These are phyloP conservation scores for Smithornis capensis DNA, from an alignment of 2,113 vertebrate genomes.

Conservation along the genomic window DNA sequence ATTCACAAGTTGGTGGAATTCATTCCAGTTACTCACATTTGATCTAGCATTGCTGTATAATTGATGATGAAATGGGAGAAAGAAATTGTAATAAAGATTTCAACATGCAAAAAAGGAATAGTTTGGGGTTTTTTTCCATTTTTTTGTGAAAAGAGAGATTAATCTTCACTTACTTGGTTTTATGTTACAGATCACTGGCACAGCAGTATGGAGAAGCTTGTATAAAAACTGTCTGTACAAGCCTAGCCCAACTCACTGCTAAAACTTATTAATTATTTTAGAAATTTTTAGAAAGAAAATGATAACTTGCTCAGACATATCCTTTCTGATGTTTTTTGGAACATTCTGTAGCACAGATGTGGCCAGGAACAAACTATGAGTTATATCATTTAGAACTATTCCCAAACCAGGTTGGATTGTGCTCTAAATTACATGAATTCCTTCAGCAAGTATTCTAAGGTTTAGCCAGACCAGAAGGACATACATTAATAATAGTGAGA, in stretches of 20 bases:
- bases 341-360: constrained; percentile 25
- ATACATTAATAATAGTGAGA: constrained; percentile 30
- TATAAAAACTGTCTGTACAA: constrained; percentile 31
- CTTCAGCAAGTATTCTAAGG: constrained; percentile 10
- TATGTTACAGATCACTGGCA: constrained; percentile 20
- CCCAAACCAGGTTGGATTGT: constrained; percentile 21
- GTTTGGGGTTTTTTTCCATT: neutral
- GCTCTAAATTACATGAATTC: neutral
- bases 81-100: neutral
- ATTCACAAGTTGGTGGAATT: neutral
- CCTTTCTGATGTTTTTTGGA: constrained; percentile 38
- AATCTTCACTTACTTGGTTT: neutral
- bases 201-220: neutral
- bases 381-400: constrained; percentile 14
- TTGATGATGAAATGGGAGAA: neutral
- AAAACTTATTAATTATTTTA: constrained; percentile 34
- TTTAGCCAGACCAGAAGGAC: constrained; percentile 6
- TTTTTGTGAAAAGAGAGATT: neutral
- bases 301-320: constrained; percentile 16
- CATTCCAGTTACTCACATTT: neutral
- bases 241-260: neutral
- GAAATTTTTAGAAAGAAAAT: constrained; percentile 30
- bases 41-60: neutral
- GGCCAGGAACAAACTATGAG: neutral
- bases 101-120: neutral